These are phyloP conservation scores for Myocastor coypus DNA, from an alignment of 2,113 vertebrate genomes.

Conservation along the genomic window DNA sequence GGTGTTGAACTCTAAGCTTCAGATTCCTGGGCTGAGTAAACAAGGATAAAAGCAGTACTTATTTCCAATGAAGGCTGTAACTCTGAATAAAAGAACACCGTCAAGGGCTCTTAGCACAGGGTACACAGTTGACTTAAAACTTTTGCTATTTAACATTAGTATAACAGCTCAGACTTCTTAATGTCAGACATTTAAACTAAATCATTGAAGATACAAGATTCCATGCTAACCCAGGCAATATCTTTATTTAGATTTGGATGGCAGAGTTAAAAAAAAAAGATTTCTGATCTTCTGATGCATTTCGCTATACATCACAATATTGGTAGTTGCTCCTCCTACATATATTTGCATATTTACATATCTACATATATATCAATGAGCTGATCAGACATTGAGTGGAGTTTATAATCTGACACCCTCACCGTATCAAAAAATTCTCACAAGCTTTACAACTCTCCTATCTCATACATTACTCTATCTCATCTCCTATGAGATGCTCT, in stretches of 20 bases:
- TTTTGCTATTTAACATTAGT: neutral
- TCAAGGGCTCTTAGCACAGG: neutral
- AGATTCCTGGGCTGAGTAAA: neutral
- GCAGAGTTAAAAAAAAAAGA: neutral
- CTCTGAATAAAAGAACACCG: neutral
- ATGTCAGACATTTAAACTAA: constrained; percentile 26
- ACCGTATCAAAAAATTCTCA: neutral
- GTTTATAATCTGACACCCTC: neutral
- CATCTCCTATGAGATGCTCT: neutral
- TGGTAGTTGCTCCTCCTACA: neutral
- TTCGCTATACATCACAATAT: neutral
- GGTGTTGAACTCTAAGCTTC: neutral
- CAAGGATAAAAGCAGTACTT: neutral
- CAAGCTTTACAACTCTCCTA: neutral
- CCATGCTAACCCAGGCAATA: neutral
- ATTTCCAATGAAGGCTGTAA: neutral
- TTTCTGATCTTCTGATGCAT: too few relatives aligned
- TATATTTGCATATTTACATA: neutral
- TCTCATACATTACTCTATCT: neutral
- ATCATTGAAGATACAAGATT: neutral
- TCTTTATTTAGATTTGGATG: constrained; percentile 22
- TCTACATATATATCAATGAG: neutral
- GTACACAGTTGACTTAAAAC: neutral
- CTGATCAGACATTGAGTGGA: neutral
- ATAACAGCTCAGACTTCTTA: neutral